phyloP scores from a whole-genome alignment of 2,797 vertebrate species.

The Neosalanx taihuensis region DNA sequence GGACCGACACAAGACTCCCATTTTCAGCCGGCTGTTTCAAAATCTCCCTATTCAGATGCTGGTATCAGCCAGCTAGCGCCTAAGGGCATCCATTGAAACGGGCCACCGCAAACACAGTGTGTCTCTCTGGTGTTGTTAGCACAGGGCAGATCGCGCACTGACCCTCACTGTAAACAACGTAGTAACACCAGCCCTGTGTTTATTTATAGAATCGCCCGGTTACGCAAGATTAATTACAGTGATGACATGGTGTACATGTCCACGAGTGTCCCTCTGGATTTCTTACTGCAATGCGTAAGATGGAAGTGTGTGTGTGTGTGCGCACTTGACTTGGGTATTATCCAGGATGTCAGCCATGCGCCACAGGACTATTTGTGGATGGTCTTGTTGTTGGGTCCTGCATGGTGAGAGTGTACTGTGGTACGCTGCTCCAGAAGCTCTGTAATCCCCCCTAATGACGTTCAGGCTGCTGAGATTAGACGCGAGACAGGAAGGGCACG shows the following conservation, averaged over 20 bases:
- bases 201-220: conserved; percentile 26
- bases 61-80: background rate
- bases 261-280: background rate
- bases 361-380: conserved; percentile 58
- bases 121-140: conserved; percentile 9
- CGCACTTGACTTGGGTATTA: conserved; percentile 39
- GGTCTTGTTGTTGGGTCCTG: conserved; percentile 33
- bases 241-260: conserved; percentile 24
- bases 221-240: conserved; percentile 30
- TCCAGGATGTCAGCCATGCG: conserved; percentile 42
- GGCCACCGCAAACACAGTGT: conserved; percentile 2
- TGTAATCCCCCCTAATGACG: conserved; percentile 66
- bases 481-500: conserved; percentile 35
- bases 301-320: conserved; percentile 17
- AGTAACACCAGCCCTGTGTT: conserved; percentile 18
- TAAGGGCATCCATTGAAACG: conserved; percentile 4
- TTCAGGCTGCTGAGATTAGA: conserved; percentile 56
- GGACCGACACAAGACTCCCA: background rate
- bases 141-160: conserved; percentile 8
- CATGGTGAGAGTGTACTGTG: conserved; percentile 46
- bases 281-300: conserved; percentile 23
- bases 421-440: conserved; percentile 52
- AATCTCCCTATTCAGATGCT: conserved; percentile 3
- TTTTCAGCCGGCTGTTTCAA: conserved; percentile 23
- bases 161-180: conserved; percentile 42